A percentile compares a stretch with the other conserved stretches of the same genome.
These are phyloP conservation scores for Sebastes oblongus DNA, from an alignment of 2,797 vertebrate genomes.

Conservation along the genomic window DNA sequence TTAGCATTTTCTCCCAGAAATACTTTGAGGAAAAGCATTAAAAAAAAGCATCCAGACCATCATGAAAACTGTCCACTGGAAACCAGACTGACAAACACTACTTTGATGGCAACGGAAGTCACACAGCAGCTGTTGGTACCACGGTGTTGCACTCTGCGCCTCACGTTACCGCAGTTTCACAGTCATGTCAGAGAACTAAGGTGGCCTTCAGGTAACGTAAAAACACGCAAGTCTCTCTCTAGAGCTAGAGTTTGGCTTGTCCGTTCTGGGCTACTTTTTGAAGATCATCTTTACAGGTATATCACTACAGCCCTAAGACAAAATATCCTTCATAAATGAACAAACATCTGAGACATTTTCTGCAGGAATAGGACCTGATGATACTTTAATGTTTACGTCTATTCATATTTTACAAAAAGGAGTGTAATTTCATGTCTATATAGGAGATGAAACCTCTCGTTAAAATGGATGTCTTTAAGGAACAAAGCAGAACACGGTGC, in stretches of 20 bases:
- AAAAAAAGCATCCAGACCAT: background rate
- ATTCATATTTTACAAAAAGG: background rate
- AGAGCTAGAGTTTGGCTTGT: no score
- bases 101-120: no score
- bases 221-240: no score
- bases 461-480: conserved; percentile 1
- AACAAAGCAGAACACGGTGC: conserved; percentile 14
- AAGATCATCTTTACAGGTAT: background rate
- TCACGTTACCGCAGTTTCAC: no score
- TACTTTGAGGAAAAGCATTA: no score
- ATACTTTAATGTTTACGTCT: background rate
- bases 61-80: background rate
- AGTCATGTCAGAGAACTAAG: no score
- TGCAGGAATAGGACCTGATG: background rate
- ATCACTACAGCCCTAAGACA: background rate
- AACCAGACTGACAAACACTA: no score
- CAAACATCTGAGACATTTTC: background rate
- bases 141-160: no score
- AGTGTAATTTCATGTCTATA: background rate
- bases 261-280: no score
- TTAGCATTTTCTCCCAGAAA: no score
- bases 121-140: no score
- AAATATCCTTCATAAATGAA: background rate
- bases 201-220: no score
- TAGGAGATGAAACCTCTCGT: background rate